A percentile compares a stretch with the other conserved stretches of the same genome.
These are phyloP conservation scores for Apotomis turbidana DNA, from an alignment of 2,888 invertebrate species.

Conservation along the genomic window DNA sequence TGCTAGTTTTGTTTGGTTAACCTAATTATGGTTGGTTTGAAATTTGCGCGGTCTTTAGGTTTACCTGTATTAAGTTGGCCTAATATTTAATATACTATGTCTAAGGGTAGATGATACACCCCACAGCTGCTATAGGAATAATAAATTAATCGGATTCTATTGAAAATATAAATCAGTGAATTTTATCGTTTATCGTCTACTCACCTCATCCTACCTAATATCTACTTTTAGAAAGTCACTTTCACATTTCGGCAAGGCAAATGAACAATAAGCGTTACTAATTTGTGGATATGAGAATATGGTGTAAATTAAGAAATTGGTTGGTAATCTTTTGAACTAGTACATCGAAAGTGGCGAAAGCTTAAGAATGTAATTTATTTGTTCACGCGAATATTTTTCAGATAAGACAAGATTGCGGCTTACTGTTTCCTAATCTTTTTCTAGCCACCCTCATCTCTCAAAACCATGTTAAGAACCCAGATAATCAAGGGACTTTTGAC, in stretches of 20 bases:
- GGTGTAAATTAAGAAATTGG: too few relatives aligned
- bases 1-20: slow-evolving; percentile 61
- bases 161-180: too few relatives aligned
- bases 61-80: neutral
- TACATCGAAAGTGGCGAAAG: neutral
- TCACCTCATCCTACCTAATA: too few relatives aligned
- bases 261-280: too few relatives aligned
- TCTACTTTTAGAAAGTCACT: too few relatives aligned
- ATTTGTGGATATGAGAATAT: too few relatives aligned
- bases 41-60: neutral
- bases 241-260: too few relatives aligned
- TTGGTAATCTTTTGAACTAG: too few relatives aligned
- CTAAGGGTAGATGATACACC: too few relatives aligned
- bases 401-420: neutral
- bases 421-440: slow-evolving; percentile 12
- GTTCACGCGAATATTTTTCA: neutral
- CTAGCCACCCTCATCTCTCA: slow-evolving; percentile 7
- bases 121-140: too few relatives aligned
- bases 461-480: neutral
- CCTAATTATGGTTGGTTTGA: slow-evolving; percentile 11
- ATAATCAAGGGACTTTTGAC: slow-evolving; percentile 13
- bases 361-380: neutral
- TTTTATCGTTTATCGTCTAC: too few relatives aligned
- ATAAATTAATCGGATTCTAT: too few relatives aligned
- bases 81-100: neutral